Conservation (phyloP, 2,888 invertebrate species). For the Leucoma salicis region DNA sequence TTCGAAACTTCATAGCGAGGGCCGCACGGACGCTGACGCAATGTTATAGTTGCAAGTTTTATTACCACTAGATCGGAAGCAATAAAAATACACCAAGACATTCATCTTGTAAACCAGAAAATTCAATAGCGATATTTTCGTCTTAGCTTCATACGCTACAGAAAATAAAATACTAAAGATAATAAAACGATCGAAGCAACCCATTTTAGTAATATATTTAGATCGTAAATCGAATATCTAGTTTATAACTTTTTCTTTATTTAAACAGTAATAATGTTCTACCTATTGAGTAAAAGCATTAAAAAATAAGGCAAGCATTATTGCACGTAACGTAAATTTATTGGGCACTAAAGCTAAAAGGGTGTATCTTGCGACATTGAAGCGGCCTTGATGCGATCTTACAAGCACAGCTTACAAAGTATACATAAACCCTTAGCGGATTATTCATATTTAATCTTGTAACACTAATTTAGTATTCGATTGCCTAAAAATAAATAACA, state of each 20-base stretch:
- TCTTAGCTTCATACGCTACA: background rate
- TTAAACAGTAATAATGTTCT: slow-evolving; percentile 4
- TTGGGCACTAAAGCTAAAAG: slow-evolving; percentile 73
- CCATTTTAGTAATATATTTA: background rate
- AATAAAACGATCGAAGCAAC: too few species aligned
- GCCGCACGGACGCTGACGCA: slow-evolving; percentile 59
- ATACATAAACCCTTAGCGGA: background rate
- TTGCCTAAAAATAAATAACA: background rate
- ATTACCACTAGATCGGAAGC: slow-evolving; percentile 60
- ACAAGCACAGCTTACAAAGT: slow-evolving; percentile 26
- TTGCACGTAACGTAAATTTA: slow-evolving; percentile 57
- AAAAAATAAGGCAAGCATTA: slow-evolving; percentile 60
- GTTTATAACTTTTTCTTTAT: slow-evolving; percentile 7
- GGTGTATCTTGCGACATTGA: slow-evolving; percentile 68
- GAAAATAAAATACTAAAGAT: background rate
- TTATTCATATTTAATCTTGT: background rate
- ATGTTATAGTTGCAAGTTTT: slow-evolving; percentile 55
- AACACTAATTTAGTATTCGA: background rate
- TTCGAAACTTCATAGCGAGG: slow-evolving; percentile 27
- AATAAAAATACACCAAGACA: slow-evolving; percentile 59
- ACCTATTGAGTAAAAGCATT: slow-evolving; percentile 32
- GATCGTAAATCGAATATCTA: background rate
- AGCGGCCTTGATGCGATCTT: slow-evolving; percentile 50
- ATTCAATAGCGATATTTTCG: slow-evolving; percentile 33
- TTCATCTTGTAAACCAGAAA: slow-evolving; percentile 45